A percentile compares a stretch with the other conserved stretches of the same genome.
Evolutionary conservation across 2,888 invertebrate genomes (phyloP).

Genomic region (Glaucopsyche alexis): DNA sequence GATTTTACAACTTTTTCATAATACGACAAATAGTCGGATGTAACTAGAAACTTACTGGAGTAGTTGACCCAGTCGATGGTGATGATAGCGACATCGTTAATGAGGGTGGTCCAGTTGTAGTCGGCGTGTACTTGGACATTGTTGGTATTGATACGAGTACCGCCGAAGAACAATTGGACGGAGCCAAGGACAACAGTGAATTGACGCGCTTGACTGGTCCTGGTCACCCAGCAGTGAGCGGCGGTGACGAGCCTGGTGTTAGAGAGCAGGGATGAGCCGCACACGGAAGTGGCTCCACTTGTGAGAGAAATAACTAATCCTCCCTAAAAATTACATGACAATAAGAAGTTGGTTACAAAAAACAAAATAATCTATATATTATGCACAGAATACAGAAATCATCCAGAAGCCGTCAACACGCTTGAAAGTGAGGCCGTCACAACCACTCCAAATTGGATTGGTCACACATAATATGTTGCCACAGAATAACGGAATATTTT

Average conservation of each 20-base stretch:
- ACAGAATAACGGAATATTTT: too few relatives aligned
- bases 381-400: too few relatives aligned
- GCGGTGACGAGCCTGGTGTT: slow-evolving; percentile 48
- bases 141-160: slow-evolving; percentile 44
- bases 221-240: slow-evolving; percentile 52
- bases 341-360: too few relatives aligned
- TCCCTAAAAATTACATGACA: slow-evolving; percentile 42
- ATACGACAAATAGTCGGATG: too few relatives aligned
- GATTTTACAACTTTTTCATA: too few relatives aligned
- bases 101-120: slow-evolving; percentile 40
- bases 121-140: slow-evolving; percentile 44
- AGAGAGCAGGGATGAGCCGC: slow-evolving; percentile 54
- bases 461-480: too few relatives aligned
- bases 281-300: slow-evolving; percentile 46
- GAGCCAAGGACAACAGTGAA: slow-evolving; percentile 53
- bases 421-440: too few relatives aligned
- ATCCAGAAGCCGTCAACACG: too few relatives aligned
- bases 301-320: slow-evolving; percentile 50
- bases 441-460: too few relatives aligned
- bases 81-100: slow-evolving; percentile 51
- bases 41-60: slow-evolving; percentile 33
- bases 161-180: slow-evolving; percentile 46
- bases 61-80: slow-evolving; percentile 35
- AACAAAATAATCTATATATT: too few relatives aligned
- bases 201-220: slow-evolving; percentile 46